Evolutionary conservation across 2,113 vertebrate genomes (phyloP), one percentile per base, ranked within the genome.

Genomic region (Ivindomyrus marchei): DNA sequence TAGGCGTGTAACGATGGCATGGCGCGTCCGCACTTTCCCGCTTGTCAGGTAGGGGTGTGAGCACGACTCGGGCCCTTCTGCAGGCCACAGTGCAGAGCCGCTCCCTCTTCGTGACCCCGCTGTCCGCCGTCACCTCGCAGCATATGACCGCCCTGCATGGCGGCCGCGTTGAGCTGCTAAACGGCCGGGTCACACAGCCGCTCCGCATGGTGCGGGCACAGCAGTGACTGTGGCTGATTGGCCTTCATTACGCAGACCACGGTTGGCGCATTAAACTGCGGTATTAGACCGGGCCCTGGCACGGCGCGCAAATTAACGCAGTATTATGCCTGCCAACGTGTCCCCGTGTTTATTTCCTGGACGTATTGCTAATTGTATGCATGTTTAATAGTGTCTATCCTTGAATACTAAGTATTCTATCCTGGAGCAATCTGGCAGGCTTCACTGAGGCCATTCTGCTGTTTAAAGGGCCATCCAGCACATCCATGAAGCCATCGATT

Each of bases 331-430:
- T 58, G 49, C 17, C 2, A 7, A 46, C 90, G 52, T 52, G 39
- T 9, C 84, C 56, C 19, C 21, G 49, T 21, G 84, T 90, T 15
- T 39, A 45, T 66, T 90, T 56, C 15, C 88, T 6, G 36, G 80
- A 93, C 91, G 31, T 74, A 83, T 92, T 94, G 92, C 93, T 93
- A 94, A 94, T 93, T 92, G 87, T 88, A 36, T 88, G 90, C 58
- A 92, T 93, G 93, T 94, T 91, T 90, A 92, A 90, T 92, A 87
- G 89, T 89, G 17, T 70, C 27, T 90, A 90, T 62, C 24, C 24
- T 80, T 91, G 92, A 94, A 93, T 93, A 89, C 86, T 92, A 93
- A 85, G 88, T 62, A 90, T 92, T 94, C 91, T 88, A 93, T 94
- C 93, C 92, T 46, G 31, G n/a, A 53, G 27, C 50, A 87, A 24